Percentiles rank a stretch among this genome's conserved stretches.
Conservation (phyloP, 2,113 vertebrate species). For the Periophthalmus modestus region DNA sequence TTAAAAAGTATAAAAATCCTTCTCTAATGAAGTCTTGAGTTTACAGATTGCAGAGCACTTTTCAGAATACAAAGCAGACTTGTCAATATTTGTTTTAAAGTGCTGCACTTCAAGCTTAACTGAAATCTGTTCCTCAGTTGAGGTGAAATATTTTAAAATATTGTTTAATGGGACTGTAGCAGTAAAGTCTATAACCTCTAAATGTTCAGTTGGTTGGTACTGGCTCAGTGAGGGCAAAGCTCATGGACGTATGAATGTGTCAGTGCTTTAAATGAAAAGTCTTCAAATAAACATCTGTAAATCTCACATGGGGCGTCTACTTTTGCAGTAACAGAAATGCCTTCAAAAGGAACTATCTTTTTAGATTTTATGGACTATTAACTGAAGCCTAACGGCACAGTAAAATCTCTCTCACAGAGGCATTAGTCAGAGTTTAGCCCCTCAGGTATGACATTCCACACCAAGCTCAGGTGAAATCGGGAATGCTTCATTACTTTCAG, state of each 20-base stretch:
- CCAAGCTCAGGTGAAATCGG: constrained; percentile 18
- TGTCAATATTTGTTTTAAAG: constrained; percentile 31
- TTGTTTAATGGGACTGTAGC: not conserved
- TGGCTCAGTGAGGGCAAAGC: not conserved
- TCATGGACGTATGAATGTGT: not conserved
- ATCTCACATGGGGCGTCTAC: not conserved
- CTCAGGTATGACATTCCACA: constrained; percentile 18
- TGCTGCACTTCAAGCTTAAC: constrained; percentile 31
- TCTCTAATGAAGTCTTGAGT: constrained; percentile 32
- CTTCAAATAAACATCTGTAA: not conserved
- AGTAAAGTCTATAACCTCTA: not conserved
- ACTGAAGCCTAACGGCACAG: constrained; percentile 22
- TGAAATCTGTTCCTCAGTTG: constrained; percentile 17
- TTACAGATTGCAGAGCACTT: constrained; percentile 20
- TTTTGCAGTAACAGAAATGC: not conserved
- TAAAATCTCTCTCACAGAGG: constrained; percentile 9
- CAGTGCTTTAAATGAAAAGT: not conserved
- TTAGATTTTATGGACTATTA: constrained; percentile 14
- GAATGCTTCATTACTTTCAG: constrained; percentile 34
- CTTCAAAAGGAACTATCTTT: not conserved
- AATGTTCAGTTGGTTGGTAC: not conserved
- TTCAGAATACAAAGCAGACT: constrained; percentile 20
- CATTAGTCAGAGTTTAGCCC: constrained; percentile 13
- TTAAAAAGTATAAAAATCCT: constrained; percentile 37
- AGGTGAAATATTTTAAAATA: not conserved